Evolutionary conservation across 2,888 invertebrate species (phyloP).

Genomic region (Acleris holmiana): DNA sequence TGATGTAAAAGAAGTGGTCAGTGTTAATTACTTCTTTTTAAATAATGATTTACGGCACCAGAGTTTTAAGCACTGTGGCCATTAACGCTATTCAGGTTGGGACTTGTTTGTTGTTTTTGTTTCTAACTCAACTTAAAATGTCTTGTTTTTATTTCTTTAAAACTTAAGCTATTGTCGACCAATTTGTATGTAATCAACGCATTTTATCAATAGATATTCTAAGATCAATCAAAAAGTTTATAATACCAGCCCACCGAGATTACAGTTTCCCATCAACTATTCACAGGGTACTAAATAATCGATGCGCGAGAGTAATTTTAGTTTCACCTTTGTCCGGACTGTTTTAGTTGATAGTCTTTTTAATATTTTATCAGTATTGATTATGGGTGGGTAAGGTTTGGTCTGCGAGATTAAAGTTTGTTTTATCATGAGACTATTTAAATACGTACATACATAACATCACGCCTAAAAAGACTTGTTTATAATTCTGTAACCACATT

Average conservation of each 20-base stretch:
- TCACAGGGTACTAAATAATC: conserved; percentile 18
- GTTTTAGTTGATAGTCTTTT: conserved; percentile 14
- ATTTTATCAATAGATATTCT: not conserved
- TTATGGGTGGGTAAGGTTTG: conserved; percentile 12
- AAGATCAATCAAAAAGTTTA: not conserved
- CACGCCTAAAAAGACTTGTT: too few relatives aligned
- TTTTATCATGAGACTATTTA: not conserved
- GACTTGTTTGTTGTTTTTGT: too few relatives aligned
- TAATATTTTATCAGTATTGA: conserved; percentile 31
- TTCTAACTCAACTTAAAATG: too few relatives aligned
- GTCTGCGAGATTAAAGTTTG: conserved; percentile 13
- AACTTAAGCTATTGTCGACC: too few relatives aligned
- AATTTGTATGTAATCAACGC: not conserved
- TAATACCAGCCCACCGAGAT: not conserved
- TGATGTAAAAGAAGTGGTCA: too few relatives aligned
- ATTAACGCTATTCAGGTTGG: too few relatives aligned
- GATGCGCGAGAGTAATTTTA: conserved; percentile 16
- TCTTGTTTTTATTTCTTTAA: too few relatives aligned
- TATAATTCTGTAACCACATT: too few relatives aligned
- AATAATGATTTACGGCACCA: too few relatives aligned
- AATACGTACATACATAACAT: too few relatives aligned
- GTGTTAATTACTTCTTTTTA: too few relatives aligned
- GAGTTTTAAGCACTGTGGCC: too few relatives aligned
- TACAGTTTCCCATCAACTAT: conserved; percentile 14
- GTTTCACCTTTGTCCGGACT: conserved; percentile 22